Evolutionary conservation across 2,888 invertebrate genomes (phyloP).

Genomic region (Drosophila pegasa): DNA sequence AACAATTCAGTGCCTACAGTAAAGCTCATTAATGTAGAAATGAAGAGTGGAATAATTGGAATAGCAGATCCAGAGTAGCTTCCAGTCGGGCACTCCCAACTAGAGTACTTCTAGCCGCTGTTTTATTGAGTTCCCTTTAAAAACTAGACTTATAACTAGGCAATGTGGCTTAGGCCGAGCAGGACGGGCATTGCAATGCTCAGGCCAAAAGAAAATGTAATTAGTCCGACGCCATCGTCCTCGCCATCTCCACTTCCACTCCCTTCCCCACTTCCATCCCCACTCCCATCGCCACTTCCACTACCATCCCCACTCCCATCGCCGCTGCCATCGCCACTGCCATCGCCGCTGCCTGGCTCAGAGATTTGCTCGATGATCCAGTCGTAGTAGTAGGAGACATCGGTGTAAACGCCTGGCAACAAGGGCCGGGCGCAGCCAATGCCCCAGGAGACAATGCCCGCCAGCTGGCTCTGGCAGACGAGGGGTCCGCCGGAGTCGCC

Average conservation of each 20-base stretch:
- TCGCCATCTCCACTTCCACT: slow-evolving; percentile 4
- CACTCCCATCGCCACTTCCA: slow-evolving; percentile 18
- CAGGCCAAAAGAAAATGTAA: slow-evolving; percentile 34
- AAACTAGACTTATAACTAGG: slow-evolving; percentile 7
- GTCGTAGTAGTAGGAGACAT: slow-evolving; percentile 85
- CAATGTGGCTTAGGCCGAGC: slow-evolving; percentile 26
- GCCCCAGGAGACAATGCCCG: slow-evolving; percentile 94
- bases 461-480: slow-evolving; percentile 87
- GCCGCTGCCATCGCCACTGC: slow-evolving; percentile 3
- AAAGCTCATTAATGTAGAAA: too few relatives aligned
- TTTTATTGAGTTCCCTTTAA: slow-evolving; percentile 2
- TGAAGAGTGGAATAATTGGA: too few relatives aligned
- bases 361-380: slow-evolving; percentile 66
- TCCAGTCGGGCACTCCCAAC: not conserved
- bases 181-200: slow-evolving; percentile 47
- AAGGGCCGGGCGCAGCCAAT: slow-evolving; percentile 90
- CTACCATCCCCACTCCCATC: not conserved
- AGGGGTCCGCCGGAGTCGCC: slow-evolving; percentile 95
- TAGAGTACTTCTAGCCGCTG: not conserved
- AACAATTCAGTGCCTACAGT: too few relatives aligned
- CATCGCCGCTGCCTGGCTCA: slow-evolving; percentile 6
- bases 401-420: slow-evolving; percentile 91
- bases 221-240: slow-evolving; percentile 43
- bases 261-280: slow-evolving; percentile 22
- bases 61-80: not conserved